Percentiles rank a stretch among this genome's conserved stretches.
These are phyloP conservation scores for Hypsopygia costalis DNA, from an alignment of 2,888 invertebrate species.

Conservation along the genomic window DNA sequence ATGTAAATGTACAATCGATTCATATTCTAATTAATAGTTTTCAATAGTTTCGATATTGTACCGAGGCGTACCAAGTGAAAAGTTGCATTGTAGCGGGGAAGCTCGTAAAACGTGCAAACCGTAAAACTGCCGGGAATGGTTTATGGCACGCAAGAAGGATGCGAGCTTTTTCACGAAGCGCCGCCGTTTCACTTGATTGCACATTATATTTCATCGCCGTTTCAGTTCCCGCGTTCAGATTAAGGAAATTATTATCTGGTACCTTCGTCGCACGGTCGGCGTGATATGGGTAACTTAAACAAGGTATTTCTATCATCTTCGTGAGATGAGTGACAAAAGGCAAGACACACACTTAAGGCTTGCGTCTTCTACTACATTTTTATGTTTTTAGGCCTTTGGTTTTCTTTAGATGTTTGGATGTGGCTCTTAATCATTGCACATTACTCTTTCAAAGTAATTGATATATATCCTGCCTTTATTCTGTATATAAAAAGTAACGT, in stretches of 20 bases:
- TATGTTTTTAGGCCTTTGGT: too few relatives aligned
- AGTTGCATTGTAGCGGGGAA: slow-evolving; percentile 21
- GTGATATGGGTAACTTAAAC: neutral
- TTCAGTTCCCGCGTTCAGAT: slow-evolving; percentile 21
- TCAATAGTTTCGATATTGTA: slow-evolving; percentile 54
- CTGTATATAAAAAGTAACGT: too few relatives aligned
- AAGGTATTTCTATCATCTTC: too few relatives aligned
- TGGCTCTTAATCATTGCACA: too few relatives aligned
- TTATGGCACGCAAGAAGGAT: slow-evolving; percentile 61
- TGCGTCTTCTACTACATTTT: too few relatives aligned
- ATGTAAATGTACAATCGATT: too few relatives aligned
- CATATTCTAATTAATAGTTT: slow-evolving; percentile 21
- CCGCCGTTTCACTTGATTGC: slow-evolving; percentile 60
- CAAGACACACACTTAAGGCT: too few relatives aligned
- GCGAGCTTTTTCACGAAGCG: slow-evolving; percentile 41
- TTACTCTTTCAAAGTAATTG: too few relatives aligned
- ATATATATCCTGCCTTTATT: too few relatives aligned
- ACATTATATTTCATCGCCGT: slow-evolving; percentile 54
- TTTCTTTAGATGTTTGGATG: too few relatives aligned
- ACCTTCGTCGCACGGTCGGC: neutral
- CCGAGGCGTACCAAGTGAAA: slow-evolving; percentile 39
- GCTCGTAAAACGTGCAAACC: slow-evolving; percentile 16
- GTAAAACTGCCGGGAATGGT: slow-evolving; percentile 40
- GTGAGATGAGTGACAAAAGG: too few relatives aligned
- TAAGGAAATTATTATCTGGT: slow-evolving; percentile 16